These are phyloP conservation scores for Gymnoscelis rufifasciata DNA, from an alignment of 2,888 invertebrate species.

Conservation along the genomic window DNA sequence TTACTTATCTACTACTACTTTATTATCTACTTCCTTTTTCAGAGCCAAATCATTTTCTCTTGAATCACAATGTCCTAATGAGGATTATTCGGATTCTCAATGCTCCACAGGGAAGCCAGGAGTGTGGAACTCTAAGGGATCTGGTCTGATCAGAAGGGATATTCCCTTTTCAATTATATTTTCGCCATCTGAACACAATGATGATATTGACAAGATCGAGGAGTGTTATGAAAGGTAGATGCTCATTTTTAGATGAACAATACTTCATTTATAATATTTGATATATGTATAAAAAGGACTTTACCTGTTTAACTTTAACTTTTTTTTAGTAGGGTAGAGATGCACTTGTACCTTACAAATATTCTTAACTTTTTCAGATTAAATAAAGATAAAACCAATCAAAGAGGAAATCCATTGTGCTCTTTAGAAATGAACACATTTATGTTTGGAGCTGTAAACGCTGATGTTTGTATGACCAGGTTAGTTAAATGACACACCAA, in stretches of 20 bases:
- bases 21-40: slow-evolving; percentile 28
- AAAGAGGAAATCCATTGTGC: slow-evolving; percentile 86
- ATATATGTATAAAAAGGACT: too few relatives aligned
- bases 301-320: too few relatives aligned
- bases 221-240: slow-evolving; percentile 80
- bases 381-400: slow-evolving; percentile 83
- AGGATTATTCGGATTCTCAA: too few relatives aligned
- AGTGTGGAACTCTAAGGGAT: slow-evolving; percentile 91
- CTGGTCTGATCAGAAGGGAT: slow-evolving; percentile 86
- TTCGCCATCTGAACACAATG: slow-evolving; percentile 51
- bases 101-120: too few relatives aligned
- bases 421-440: slow-evolving; percentile 91
- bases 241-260: too few relatives aligned
- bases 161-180: slow-evolving; percentile 85
- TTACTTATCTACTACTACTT: not conserved
- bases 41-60: slow-evolving; percentile 68
- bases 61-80: slow-evolving; percentile 82
- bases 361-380: slow-evolving; percentile 61
- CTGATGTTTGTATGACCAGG: slow-evolving; percentile 89
- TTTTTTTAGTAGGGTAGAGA: too few relatives aligned
- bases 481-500: too few relatives aligned
- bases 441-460: slow-evolving; percentile 94
- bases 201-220: slow-evolving; percentile 73
- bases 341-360: too few relatives aligned
- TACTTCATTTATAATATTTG: too few relatives aligned